Conservation (phyloP, 2,797 vertebrate species). For the Aldrovandia affinis region DNA sequence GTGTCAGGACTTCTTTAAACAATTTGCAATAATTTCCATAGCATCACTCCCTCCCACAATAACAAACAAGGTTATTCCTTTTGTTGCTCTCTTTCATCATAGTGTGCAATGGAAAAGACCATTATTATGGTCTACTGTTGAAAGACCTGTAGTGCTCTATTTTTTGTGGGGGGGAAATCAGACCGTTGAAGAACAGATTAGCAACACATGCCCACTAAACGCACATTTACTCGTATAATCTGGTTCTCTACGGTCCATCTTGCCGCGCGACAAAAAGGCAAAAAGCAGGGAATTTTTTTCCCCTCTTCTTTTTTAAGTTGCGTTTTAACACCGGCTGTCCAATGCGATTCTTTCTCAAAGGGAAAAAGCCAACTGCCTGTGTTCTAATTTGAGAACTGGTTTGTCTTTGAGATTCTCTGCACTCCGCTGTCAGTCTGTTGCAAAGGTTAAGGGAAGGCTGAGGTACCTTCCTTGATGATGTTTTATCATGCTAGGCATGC, state of each 20-base stretch:
- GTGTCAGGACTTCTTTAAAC: slow-evolving; percentile 75
- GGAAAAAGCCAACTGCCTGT: slow-evolving; percentile 45
- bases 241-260: background rate
- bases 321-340: slow-evolving; percentile 51
- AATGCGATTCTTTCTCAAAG: slow-evolving; percentile 45
- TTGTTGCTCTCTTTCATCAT: slow-evolving; percentile 50
- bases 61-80: slow-evolving; percentile 76
- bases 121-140: slow-evolving; percentile 38
- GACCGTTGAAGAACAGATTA: background rate
- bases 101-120: slow-evolving; percentile 47
- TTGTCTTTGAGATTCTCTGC: slow-evolving; percentile 67
- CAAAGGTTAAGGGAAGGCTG: slow-evolving; percentile 76
- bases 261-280: no score
- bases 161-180: background rate
- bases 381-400: slow-evolving; percentile 56
- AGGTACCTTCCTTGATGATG: slow-evolving; percentile 82
- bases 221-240: background rate
- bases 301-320: slow-evolving; percentile 22
- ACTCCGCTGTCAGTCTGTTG: slow-evolving; percentile 72
- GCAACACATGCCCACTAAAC: background rate
- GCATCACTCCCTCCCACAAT: slow-evolving; percentile 73
- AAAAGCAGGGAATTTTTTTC: no score
- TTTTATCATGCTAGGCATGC: slow-evolving; percentile 82
- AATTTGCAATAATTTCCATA: slow-evolving; percentile 84
- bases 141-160: slow-evolving; percentile 42